These are phyloP conservation scores for Mus musculus DNA, from an alignment of 2,113 vertebrate genomes.

Conservation along the genomic window DNA sequence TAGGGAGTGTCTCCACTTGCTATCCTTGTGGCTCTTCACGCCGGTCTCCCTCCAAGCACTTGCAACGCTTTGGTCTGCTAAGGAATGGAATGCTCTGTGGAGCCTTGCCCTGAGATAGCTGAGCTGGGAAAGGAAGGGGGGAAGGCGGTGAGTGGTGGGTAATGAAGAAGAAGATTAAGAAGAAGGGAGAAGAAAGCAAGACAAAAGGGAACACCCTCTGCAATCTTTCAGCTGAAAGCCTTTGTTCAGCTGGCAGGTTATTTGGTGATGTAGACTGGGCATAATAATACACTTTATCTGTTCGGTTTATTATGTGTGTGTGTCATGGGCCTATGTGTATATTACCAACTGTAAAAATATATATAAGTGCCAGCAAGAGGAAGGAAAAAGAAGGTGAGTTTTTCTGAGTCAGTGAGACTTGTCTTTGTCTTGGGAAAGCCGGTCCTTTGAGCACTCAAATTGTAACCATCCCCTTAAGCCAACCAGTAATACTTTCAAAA, in stretches of 20 bases:
- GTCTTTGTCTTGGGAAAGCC: not conserved
- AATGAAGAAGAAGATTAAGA: not conserved
- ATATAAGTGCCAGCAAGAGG: conserved; percentile 12
- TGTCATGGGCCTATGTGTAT: conserved; percentile 67
- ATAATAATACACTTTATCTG: conserved; percentile 72
- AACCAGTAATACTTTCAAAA: not conserved
- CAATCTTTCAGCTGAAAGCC: conserved; percentile 29
- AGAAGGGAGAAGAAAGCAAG: not conserved
- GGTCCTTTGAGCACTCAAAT: not conserved
- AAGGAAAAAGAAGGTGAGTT: not conserved
- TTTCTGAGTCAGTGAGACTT: conserved; percentile 46
- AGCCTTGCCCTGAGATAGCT: not conserved
- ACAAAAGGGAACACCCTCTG: conserved; percentile 49
- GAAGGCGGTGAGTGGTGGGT: not conserved
- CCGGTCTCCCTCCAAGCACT: conserved; percentile 37
- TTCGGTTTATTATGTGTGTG: conserved; percentile 66
- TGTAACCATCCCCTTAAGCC: not conserved
- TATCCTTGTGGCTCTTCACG: conserved; percentile 21
- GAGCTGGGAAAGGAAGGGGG: not conserved
- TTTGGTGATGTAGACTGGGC: conserved; percentile 51
- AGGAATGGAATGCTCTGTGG: conserved; percentile 11
- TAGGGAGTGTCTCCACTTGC: conserved; percentile 54
- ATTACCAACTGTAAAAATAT: conserved; percentile 72
- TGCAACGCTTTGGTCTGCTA: conserved; percentile 50
- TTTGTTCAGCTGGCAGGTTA: conserved; percentile 68